phyloP scores from a whole-genome alignment of 23 tunicate genomes.

The Styela plicata region DNA sequence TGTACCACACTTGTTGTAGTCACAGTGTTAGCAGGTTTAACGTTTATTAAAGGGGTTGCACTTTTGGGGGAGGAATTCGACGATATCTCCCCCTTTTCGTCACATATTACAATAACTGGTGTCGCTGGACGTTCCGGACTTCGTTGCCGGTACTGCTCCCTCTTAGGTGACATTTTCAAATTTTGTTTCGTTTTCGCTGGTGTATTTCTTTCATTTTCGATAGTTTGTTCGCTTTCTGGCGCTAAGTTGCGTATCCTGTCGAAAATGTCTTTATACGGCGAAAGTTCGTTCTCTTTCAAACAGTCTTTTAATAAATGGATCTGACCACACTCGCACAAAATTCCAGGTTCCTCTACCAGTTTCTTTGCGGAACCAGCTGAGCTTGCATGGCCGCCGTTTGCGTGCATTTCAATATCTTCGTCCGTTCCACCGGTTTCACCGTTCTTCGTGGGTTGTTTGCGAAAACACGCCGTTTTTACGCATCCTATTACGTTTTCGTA shows the following conservation, averaged over 20 bases:
- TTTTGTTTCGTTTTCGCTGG: no score
- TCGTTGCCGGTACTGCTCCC: no score
- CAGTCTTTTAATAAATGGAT: constrained; percentile 15
- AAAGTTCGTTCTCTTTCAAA: not conserved
- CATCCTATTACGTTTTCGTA: constrained; percentile 5
- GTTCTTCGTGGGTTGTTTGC: not conserved
- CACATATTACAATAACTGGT: not conserved
- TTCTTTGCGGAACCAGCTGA: not conserved
- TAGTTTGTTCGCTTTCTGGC: not conserved
- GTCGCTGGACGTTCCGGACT: not conserved
- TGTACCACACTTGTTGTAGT: not conserved
- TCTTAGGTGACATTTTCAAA: no score
- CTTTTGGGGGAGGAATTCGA: not conserved
- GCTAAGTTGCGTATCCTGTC: not conserved
- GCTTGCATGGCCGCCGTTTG: not conserved
- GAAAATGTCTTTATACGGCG: constrained; percentile 1
- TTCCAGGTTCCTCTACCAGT: not conserved
- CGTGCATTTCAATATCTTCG: not conserved
- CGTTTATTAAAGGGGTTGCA: not conserved
- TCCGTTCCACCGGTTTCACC: not conserved
- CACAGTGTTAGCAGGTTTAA: not conserved
- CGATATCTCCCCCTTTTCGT: not conserved
- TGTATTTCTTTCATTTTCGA: not conserved
- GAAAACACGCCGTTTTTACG: not conserved
- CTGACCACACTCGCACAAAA: constrained; percentile 27